Conservation (phyloP, 1,140 invertebrate species). For the Kradibia gibbosae region DNA sequence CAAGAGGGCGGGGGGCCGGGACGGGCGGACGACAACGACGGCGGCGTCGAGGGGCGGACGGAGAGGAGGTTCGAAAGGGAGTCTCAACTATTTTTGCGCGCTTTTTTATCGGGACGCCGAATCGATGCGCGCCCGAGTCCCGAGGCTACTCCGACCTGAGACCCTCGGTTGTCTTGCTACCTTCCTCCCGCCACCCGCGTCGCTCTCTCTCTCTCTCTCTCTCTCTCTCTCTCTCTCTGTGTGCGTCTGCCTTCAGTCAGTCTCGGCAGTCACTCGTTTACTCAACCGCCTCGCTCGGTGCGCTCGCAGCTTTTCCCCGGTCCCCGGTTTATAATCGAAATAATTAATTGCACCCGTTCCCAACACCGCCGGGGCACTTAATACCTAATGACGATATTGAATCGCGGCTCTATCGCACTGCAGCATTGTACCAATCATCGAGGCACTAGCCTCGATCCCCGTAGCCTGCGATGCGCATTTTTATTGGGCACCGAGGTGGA, state of each 20-base stretch:
- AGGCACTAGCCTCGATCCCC: neutral
- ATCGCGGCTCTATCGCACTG: neutral
- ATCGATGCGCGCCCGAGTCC: slow-evolving; percentile 35
- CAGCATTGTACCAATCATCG: neutral
- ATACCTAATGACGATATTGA: slow-evolving; percentile 5
- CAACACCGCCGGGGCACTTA: neutral
- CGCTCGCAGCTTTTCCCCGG: neutral
- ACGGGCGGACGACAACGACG: no score
- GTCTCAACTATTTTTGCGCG: slow-evolving; percentile 46
- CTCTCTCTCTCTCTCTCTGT: neutral
- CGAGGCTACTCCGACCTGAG: neutral
- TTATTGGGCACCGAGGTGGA: neutral
- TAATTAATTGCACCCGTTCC: slow-evolving; percentile 23
- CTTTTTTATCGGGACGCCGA: slow-evolving; percentile 39
- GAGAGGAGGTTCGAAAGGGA: neutral
- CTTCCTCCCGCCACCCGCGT: neutral
- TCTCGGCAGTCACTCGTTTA: neutral
- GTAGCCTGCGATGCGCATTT: neutral
- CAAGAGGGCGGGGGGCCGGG: neutral
- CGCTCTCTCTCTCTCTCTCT: neutral
- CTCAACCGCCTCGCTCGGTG: neutral
- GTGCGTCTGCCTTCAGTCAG: neutral
- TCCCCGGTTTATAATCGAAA: neutral
- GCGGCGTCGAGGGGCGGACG: neutral
- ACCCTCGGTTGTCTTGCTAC: neutral